Conservation (phyloP, 64 coral and sea anemone species). For the Trachythela sp. region DNA sequence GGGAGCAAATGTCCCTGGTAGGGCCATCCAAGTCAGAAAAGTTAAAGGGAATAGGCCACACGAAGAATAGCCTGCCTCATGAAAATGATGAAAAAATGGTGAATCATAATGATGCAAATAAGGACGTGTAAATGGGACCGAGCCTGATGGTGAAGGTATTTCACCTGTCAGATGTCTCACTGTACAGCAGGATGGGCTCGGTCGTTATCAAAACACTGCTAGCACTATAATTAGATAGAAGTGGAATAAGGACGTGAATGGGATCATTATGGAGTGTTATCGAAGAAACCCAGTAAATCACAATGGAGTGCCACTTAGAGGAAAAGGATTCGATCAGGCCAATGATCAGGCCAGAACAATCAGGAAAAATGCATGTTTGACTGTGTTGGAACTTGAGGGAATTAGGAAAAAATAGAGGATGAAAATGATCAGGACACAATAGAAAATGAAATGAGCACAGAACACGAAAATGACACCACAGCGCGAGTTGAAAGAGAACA, state of each 20-base stretch:
- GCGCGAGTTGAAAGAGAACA: background rate
- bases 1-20: too few species aligned
- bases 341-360: conserved; percentile 53
- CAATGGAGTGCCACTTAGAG: background rate
- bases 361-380: conserved; percentile 26
- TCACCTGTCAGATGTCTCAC: too few species aligned
- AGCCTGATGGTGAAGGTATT: too few species aligned
- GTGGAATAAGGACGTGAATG: conserved; percentile 45
- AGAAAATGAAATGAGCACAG: background rate
- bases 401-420: background rate
- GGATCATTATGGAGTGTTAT: conserved; percentile 43
- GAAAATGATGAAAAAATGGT: too few species aligned
- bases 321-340: conserved; percentile 41
- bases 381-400: background rate
- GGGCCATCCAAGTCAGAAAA: too few species aligned
- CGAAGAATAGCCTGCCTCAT: too few species aligned
- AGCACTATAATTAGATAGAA: conserved; percentile 42
- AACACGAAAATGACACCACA: background rate
- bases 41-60: too few species aligned
- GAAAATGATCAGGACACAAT: background rate
- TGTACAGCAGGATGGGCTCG: conserved; percentile 41
- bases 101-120: too few species aligned
- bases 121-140: too few species aligned
- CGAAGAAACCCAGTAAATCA: conserved; percentile 40
- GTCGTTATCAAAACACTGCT: conserved; percentile 49